Base-by-base conservation (phyloP, 2,888 invertebrate genomes). In the Drosophila setosimentum region DNA sequence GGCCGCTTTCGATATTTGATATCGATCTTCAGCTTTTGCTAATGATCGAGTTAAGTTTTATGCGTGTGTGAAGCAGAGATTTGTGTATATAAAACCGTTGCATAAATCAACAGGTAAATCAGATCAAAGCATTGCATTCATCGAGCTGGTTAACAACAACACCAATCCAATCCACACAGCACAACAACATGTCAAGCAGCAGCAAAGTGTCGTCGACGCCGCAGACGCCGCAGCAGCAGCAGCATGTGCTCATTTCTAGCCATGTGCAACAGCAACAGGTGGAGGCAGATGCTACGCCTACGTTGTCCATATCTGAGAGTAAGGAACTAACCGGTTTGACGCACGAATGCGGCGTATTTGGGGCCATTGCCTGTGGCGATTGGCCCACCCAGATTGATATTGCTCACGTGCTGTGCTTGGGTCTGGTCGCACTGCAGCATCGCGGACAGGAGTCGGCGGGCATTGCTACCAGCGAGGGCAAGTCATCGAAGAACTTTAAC, bases 371-470 rank as follows among this genome's bases (percentile, higher is more conserved):
- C 30, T 96, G 96, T 0, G 97, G 97, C 24, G 96, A 97, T 75
- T 98, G 98, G 98, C 98, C 98, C 0, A 97, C 98, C 1, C 96
- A 96, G 84, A 95, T 98, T 68, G 98, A 98, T 92, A 96, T 99
- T 40, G 96, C 97, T 2, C 98, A 98, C 93, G 96, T 98, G 77
- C 96, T 99, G 91, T 98, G 98, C 91, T 94, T 98, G 87, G 99
- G 98, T 54, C 94, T 99, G 59, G 97, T 98, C 13, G 98, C 98
- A 0, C 93, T 99, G 59, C 98, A 99, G 92, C 98, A 98, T 94
- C 96, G 99, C 93, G 99, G 99, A n/a, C 99, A 99, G 94, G 99
- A 99, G 94, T 99, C 99, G 83, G 98, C 99, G 6, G 99, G 99
- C 27, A 99, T 99, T 71, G 99, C 99, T 68, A 99, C 99, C 55